These are phyloP conservation scores for Hypselothyrea guttata DNA, from an alignment of 2,888 invertebrate genomes.

Conservation along the genomic window DNA sequence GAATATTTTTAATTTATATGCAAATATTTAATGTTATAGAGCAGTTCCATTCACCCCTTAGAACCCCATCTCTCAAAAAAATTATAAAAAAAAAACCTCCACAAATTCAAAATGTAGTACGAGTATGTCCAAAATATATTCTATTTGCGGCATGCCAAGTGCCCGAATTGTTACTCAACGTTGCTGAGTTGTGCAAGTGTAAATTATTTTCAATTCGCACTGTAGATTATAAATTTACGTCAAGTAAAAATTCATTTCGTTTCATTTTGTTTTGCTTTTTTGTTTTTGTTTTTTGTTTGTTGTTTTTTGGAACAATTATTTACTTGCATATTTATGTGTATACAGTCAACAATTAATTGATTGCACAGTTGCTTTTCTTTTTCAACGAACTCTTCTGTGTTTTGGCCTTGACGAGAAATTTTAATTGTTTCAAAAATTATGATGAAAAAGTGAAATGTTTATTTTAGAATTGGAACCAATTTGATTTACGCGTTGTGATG, in stretches of 20 bases:
- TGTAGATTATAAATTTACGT: constrained; percentile 25
- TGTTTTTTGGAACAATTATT: constrained; percentile 32
- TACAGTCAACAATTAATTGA: constrained; percentile 39
- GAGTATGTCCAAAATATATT: constrained; percentile 42
- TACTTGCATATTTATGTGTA: constrained; percentile 28
- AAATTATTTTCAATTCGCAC: constrained; percentile 33
- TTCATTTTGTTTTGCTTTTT: constrained; percentile 3
- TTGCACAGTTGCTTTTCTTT: neutral
- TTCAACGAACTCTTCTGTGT: too few species aligned
- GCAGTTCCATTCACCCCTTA: neutral
- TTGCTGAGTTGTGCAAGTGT: constrained; percentile 46
- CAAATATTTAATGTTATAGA: constrained; percentile 29
- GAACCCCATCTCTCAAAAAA: neutral
- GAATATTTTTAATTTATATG: constrained; percentile 61
- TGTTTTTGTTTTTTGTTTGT: constrained; percentile 4
- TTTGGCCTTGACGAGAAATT: too few species aligned
- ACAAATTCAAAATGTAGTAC: constrained; percentile 7
- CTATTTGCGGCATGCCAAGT: constrained; percentile 42
- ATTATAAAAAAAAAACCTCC: too few species aligned
- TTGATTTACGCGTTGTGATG: too few species aligned
- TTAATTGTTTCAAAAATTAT: neutral
- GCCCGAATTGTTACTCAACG: constrained; percentile 22
- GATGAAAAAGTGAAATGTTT: neutral
- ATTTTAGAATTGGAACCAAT: too few species aligned
- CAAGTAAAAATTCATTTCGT: constrained; percentile 18